Evolutionary conservation across 2,888 invertebrate genomes (phyloP), one percentile per base, ranked within the genome.

Genomic region (Antheraea yamamai): DNA sequence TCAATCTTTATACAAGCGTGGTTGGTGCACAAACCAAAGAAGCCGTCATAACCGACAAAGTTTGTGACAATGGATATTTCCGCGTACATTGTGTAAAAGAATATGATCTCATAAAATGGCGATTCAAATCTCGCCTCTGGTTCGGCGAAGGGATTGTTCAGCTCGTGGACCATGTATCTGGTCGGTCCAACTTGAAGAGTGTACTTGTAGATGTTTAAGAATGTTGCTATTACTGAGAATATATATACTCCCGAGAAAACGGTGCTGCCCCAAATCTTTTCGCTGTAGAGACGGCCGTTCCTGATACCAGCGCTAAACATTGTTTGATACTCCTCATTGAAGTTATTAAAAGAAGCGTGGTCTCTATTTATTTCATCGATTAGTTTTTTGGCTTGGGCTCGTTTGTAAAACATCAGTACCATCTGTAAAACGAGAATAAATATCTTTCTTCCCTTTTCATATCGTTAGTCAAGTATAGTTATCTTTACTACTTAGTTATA

Each of bases 1-100:
- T 84, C 82, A 83, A 92, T 90, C 78, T 92, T 92, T 76, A 92
- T 75, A 52, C 92, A 91, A 0, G 89, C 89, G 78, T 92, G 92
- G 79, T 89, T 89, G 0, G 89, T 84, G 0, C 79, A 78, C 26
- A 92, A 18, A 0, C 90, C 91, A 39, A 88, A 92, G 55, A 90
- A 90, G 0, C 88, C 89, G n/a, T 92, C 92, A 77, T 87, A 92
- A 0, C 90, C 90, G 0, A 81, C 79, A 64, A 88, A 92, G 47
- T 88, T 88, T 0, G 88, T 30, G 0, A 87, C 79, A 47, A 87
- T 89, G 0, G 89, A 14, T 0, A 85, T 8, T 0, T 84, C 78
- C 0, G 79, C 79, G 64, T 87, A 88, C 0, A 84, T 52, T 84
- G 81, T 84, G 72, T 90, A 90, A 0, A 78, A 73, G 51, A 88